Conservation (phyloP, 2,797 vertebrate genomes). For the Falco berigora region DNA sequence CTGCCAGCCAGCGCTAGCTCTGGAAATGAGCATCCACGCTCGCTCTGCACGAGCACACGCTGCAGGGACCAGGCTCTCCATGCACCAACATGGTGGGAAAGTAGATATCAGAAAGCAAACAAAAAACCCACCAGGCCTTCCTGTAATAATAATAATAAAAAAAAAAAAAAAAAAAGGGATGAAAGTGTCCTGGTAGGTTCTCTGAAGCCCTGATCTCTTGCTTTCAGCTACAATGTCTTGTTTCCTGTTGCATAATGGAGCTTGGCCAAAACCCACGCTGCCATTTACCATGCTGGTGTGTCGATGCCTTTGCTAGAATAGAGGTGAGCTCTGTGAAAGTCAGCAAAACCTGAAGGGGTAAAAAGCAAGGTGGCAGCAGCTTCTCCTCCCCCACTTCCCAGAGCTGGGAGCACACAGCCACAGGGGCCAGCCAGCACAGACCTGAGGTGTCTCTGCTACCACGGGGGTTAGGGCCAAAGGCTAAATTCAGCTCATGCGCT, state of each 20-base stretch:
- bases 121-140: not conserved
- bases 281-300: not conserved
- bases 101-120: not conserved
- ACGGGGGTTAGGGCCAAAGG: not conserved
- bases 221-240: not conserved
- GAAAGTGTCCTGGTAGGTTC: not conserved
- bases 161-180: no score
- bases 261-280: not conserved
- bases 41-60: fast-evolving
- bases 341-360: not conserved
- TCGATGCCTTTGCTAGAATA: not conserved
- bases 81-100: not conserved
- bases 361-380: not conserved
- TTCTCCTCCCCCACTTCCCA: not conserved
- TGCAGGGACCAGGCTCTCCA: not conserved
- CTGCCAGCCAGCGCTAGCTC: not conserved
- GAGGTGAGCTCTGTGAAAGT: not conserved
- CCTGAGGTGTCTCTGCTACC: not conserved
- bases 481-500: not conserved
- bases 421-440: not conserved
- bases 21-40: fast-evolving
- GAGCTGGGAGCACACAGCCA: not conserved
- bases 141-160: not conserved
- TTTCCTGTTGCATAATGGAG: not conserved
- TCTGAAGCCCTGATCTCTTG: not conserved